phyloP scores from a whole-genome alignment of 2,888 invertebrate genomes.

The Ligdia adustata region DNA sequence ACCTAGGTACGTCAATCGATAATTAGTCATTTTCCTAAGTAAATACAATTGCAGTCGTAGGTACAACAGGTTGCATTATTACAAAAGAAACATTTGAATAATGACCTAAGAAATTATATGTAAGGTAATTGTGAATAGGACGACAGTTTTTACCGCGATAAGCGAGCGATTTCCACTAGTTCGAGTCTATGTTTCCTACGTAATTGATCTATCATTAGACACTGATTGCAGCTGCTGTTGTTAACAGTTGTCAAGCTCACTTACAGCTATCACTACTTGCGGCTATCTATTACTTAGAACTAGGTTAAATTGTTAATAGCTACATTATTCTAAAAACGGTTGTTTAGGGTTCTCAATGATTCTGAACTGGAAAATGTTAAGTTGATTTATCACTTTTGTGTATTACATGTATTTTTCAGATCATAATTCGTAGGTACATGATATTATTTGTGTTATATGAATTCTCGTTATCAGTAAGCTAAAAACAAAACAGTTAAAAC shows the following conservation, averaged over 20 bases:
- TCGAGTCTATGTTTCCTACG: conserved; percentile 1
- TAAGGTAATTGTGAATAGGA: background rate
- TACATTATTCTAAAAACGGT: too few species aligned
- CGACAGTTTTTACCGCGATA: conserved; percentile 9
- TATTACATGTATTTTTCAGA: too few species aligned
- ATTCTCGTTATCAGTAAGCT: too few species aligned
- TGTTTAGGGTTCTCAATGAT: too few species aligned
- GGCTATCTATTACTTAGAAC: background rate
- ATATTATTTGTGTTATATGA: too few species aligned
- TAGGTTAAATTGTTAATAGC: too few species aligned
- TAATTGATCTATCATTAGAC: conserved; percentile 16
- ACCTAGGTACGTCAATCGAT: background rate
- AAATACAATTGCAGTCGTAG: background rate
- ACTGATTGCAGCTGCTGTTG: conserved; percentile 8
- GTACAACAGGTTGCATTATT: background rate
- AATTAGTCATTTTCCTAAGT: background rate
- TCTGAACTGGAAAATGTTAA: too few species aligned
- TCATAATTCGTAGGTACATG: too few species aligned
- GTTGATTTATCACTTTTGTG: too few species aligned
- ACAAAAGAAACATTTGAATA: conserved; percentile 3
- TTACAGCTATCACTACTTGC: background rate
- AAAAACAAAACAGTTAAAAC: too few species aligned
- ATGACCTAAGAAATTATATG: background rate
- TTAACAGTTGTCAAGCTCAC: conserved; percentile 6
- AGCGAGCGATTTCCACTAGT: conserved; percentile 11